Conservation (phyloP, 53 echinoderm and acorn worm species). For the Paracentrotus lividus region DNA sequence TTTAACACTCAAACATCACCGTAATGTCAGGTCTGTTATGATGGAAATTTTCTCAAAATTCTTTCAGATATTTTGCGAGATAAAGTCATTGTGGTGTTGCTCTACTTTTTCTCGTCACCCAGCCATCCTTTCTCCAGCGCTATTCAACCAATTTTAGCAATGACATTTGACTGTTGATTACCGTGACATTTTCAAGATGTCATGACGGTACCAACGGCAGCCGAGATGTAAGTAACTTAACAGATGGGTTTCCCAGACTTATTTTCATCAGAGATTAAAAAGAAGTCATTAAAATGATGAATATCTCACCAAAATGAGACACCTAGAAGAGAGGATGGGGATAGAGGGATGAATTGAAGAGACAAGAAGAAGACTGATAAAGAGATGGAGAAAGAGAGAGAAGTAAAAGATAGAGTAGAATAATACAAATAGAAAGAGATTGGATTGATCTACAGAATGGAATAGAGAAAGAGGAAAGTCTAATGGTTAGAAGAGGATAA, state of each 20-base stretch:
- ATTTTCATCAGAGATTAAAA: conserved; percentile 24
- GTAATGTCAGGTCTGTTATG: too few species aligned
- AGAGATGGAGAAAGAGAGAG: neutral
- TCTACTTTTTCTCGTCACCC: neutral
- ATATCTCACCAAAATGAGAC: conserved; percentile 14
- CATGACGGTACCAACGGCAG: neutral
- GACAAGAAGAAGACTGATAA: conserved; percentile 6
- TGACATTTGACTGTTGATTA: conserved; percentile 41
- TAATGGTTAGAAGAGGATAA: neutral
- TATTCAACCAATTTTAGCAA: conserved; percentile 29
- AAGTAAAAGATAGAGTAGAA: neutral
- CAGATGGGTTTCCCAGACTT: conserved; percentile 15
- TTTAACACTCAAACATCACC: too few species aligned
- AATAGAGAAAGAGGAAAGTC: neutral
- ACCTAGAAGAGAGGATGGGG: neutral
- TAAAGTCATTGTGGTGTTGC: neutral
- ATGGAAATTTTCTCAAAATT: neutral
- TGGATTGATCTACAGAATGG: neutral
- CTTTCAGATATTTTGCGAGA: neutral
- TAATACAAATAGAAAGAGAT: neutral
- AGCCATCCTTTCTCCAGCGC: neutral
- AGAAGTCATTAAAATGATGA: conserved; percentile 35
- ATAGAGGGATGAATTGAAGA: neutral
- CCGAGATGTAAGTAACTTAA: conserved; percentile 17
- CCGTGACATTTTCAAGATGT: conserved; percentile 33